Base-by-base conservation (phyloP, 1,140 invertebrate genomes). In the Trichoplusia ni region DNA sequence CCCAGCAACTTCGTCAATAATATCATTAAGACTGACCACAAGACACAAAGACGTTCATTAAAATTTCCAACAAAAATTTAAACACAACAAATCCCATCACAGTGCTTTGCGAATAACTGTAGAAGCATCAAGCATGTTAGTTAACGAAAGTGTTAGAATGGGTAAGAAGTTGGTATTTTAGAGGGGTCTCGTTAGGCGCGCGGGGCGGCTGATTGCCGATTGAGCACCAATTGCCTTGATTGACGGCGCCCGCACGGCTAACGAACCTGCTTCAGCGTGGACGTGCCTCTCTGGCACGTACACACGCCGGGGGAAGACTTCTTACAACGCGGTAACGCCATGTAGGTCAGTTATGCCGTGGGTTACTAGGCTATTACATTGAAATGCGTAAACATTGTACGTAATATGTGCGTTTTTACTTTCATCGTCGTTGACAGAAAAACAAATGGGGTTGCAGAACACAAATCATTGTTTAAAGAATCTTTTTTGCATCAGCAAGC, bases 191-290 rank as follows among this genome's bases (percentile, higher is more conserved):
- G 86, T 90, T 90, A 88, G 76, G 82, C 81, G 72, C 53, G 58
- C 60, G 59, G 67, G n/a, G 72, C 59, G 75, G 81, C 80, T 91
- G 88, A 91, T 91, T 91, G 89, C 85, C 89, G 89, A 91, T 90
- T 90, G 87, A 91, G 84, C 82, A 84, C 85, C 90, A 89, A 91
- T 91, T 90, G 90, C 82, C 85, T 79, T 90, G 90, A 91, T 91
- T 91, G 89, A 91, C 88, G 88, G 77, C 77, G 77, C 73, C 77
- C 68, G 67, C 65, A 68, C 75, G 77, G 81, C 78, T 91, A 91
- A 91, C 90, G 89, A 91, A 90, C 88, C 85, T 75, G 82, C 86
- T 91, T 85, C 86, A 88, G 75, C 61, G 71, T 79, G 86, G 83
- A 89, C 83, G 86, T 86, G 83, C 77, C 77, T 21, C 14, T 19